phyloP scores from a whole-genome alignment of 2,888 invertebrate genomes.

The Nemotelus pantherinus region DNA sequence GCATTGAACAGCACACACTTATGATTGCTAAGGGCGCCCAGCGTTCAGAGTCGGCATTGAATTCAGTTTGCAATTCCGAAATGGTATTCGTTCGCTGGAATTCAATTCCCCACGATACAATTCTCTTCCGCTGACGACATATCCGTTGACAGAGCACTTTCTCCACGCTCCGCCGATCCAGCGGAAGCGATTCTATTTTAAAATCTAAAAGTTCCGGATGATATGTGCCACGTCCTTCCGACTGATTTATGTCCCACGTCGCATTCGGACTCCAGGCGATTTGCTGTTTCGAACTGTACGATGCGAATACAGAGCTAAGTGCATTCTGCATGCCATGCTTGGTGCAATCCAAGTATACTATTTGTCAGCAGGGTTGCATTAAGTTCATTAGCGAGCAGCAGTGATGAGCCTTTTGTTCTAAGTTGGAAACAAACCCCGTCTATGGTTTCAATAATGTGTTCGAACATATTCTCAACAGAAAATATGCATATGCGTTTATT shows the following conservation, averaged over 20 bases:
- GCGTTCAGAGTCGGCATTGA: slow-evolving; percentile 10
- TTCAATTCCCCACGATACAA: slow-evolving; percentile 42
- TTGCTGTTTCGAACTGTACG: slow-evolving; percentile 27
- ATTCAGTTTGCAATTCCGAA: slow-evolving; percentile 30
- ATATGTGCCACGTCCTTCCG: slow-evolving; percentile 48
- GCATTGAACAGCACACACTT: not conserved
- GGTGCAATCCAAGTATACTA: not conserved
- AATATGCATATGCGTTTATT: too few species aligned
- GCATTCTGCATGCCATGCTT: not conserved
- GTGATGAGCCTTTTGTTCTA: too few species aligned
- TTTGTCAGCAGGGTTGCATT: not conserved
- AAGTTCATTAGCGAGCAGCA: too few species aligned
- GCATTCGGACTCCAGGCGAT: slow-evolving; percentile 18
- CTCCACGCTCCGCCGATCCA: not conserved
- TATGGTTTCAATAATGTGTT: too few species aligned
- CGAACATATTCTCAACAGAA: too few species aligned
- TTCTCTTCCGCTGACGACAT: slow-evolving; percentile 38
- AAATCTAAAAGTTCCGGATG: slow-evolving; percentile 47
- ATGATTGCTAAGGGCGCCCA: slow-evolving; percentile 28
- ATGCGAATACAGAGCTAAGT: slow-evolving; percentile 26
- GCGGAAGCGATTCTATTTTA: slow-evolving; percentile 44
- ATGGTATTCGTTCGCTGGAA: slow-evolving; percentile 40
- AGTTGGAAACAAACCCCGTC: too few species aligned
- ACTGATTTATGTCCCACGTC: slow-evolving; percentile 45
- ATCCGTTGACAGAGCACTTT: slow-evolving; percentile 29